These are phyloP conservation scores for Phalacrocorax carbo DNA, from an alignment of 2,113 vertebrate species.

Conservation along the genomic window DNA sequence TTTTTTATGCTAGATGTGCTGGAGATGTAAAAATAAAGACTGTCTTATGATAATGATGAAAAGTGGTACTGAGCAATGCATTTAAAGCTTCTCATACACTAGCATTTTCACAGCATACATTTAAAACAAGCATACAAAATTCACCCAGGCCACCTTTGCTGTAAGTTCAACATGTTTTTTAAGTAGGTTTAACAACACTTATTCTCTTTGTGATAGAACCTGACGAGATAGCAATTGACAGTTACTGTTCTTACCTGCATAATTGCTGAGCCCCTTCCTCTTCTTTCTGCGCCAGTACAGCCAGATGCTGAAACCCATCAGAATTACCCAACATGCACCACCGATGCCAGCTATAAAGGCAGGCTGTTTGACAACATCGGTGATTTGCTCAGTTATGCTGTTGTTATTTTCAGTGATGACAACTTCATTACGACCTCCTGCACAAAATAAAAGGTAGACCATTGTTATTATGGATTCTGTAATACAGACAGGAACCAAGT, in stretches of 20 bases:
- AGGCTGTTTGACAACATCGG: constrained; percentile 98
- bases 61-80: constrained; percentile 26
- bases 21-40: constrained; percentile 24
- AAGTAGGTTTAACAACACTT: not conserved
- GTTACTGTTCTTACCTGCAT: constrained; percentile 86
- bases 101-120: constrained; percentile 30
- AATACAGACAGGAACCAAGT: not conserved
- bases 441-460: not conserved
- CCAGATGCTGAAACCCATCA: constrained; percentile 99
- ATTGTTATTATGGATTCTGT: not conserved
- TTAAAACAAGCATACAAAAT: constrained; percentile 28
- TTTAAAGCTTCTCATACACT: constrained; percentile 45
- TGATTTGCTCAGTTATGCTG: constrained; percentile 99
- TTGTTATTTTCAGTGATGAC: constrained; percentile 96
- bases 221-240: constrained; percentile 8
- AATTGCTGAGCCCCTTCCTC: constrained; percentile 99
- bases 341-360: constrained; percentile 98
- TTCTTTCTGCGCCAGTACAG: constrained; percentile 99
- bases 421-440: constrained; percentile 85
- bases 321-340: constrained; percentile 98
- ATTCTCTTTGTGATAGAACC: not conserved
- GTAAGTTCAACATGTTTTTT: not conserved
- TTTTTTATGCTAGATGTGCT: not conserved
- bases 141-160: not conserved
- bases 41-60: constrained; percentile 36